Percentiles rank a stretch among this genome's conserved stretches.
Evolutionary conservation across 2,888 invertebrate species (phyloP).

Genomic region (Lasioglossum oenotherae): DNA sequence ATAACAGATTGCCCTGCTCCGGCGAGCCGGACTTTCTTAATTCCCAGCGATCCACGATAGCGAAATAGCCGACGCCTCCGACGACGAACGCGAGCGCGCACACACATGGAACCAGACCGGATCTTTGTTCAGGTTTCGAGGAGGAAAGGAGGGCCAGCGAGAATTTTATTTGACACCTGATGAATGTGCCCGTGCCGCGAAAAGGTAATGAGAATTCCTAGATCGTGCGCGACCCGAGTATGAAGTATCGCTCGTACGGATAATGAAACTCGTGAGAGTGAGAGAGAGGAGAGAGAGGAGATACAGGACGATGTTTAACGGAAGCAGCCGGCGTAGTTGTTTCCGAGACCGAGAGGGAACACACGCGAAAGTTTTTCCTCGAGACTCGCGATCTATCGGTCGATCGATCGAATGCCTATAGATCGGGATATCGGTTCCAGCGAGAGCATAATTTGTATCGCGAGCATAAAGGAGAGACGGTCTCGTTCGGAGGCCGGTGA

Average conservation of each 20-base stretch:
- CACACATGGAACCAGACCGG: conserved; percentile 37
- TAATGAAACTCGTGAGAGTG: conserved; percentile 66
- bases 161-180: conserved; percentile 74
- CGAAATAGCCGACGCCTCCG: conserved; percentile 47
- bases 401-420: not conserved
- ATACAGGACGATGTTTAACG: not conserved
- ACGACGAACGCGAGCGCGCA: not conserved
- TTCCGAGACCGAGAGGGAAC: too few relatives aligned
- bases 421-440: conserved; percentile 6
- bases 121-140: conserved; percentile 70
- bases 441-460: conserved; percentile 29
- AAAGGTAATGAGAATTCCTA: conserved; percentile 70
- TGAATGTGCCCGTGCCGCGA: conserved; percentile 67
- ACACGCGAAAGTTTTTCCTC: not conserved
- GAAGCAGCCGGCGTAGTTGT: not conserved
- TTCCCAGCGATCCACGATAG: conserved; percentile 45
- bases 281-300: conserved; percentile 37
- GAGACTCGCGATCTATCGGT: not conserved
- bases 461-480: conserved; percentile 14
- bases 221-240: conserved; percentile 64
- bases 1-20: conserved; percentile 41
- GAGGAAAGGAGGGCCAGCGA: conserved; percentile 48
- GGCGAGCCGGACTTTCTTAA: conserved; percentile 47
- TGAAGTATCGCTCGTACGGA: conserved; percentile 60
- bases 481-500: conserved; percentile 1